Evolutionary conservation across 1,140 invertebrate genomes (phyloP).

Genomic region (Drosophila azteca): DNA sequence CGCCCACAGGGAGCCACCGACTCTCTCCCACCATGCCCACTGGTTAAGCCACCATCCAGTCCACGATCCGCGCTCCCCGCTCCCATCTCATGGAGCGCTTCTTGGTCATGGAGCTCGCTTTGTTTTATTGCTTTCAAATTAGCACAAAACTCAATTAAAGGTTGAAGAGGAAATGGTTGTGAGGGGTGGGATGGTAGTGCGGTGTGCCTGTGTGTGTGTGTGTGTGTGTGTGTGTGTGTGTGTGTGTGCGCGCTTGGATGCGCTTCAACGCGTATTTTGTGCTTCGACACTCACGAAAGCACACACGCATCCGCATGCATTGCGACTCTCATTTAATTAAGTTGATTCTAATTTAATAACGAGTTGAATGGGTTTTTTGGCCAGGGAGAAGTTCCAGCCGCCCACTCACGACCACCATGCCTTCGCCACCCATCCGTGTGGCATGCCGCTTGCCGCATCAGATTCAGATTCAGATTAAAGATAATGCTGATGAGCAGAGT

Average conservation of each 20-base stretch:
- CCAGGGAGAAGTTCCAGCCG: not conserved
- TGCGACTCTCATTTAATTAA: slow-evolving; percentile 58
- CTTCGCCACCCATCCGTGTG: slow-evolving; percentile 19
- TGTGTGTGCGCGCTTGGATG: slow-evolving; percentile 47
- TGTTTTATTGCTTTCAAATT: slow-evolving; percentile 77
- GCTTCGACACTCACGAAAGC: slow-evolving; percentile 38
- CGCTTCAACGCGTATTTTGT: slow-evolving; percentile 70
- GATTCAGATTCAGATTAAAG: slow-evolving; percentile 32
- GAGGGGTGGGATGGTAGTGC: not conserved
- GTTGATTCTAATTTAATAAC: slow-evolving; percentile 77
- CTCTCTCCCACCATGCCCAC: not conserved
- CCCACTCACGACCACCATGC: not conserved
- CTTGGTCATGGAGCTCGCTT: slow-evolving; percentile 23
- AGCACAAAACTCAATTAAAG: slow-evolving; percentile 76
- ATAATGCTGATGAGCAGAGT: slow-evolving; percentile 37
- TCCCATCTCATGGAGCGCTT: not conserved
- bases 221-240: slow-evolving; percentile 9
- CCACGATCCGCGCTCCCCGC: not conserved
- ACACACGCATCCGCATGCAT: slow-evolving; percentile 12
- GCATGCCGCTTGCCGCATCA: slow-evolving; percentile 27
- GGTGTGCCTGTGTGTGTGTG: not conserved
- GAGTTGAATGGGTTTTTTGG: slow-evolving; percentile 50
- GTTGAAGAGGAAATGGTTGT: not conserved
- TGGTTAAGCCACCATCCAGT: not conserved
- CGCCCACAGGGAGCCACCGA: not conserved